Conservation (phyloP, 1,140 invertebrate species). For the Drosophila malerkotliana region DNA sequence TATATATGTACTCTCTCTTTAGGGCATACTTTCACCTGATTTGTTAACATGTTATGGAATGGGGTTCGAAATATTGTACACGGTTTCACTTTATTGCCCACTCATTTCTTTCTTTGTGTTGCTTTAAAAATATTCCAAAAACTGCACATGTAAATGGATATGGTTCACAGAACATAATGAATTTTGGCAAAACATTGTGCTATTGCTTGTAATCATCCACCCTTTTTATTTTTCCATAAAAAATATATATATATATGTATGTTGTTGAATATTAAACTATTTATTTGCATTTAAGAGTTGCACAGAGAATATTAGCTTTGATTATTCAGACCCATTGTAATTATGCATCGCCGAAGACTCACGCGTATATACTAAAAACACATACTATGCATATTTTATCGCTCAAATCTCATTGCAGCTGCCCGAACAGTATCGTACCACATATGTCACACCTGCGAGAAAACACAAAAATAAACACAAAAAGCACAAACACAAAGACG, state of each 20-base stretch:
- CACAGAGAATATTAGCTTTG: neutral
- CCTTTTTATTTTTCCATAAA: too few relatives aligned
- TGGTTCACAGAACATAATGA: too few relatives aligned
- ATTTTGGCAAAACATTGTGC: too few relatives aligned
- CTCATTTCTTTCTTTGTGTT: too few relatives aligned
- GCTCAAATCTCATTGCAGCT: conserved; percentile 86
- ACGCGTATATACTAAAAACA: neutral
- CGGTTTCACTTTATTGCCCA: neutral
- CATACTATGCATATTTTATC: conserved; percentile 4
- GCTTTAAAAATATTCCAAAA: neutral
- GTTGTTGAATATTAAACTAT: neutral
- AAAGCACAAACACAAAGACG: conserved; percentile 96
- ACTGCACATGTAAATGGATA: neutral
- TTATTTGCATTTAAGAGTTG: neutral
- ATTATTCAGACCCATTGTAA: too few relatives aligned
- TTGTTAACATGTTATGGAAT: neutral
- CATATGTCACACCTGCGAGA: conserved; percentile 95
- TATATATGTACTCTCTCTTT: neutral
- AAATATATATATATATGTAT: too few relatives aligned
- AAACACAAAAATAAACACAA: conserved; percentile 98
- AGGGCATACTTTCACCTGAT: neutral
- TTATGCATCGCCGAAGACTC: neutral
- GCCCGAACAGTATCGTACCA: conserved; percentile 97
- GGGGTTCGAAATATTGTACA: too few relatives aligned
- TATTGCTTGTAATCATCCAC: too few relatives aligned